These are phyloP conservation scores for Anseranas semipalmata DNA, from an alignment of 2,113 vertebrate genomes.

Conservation along the genomic window DNA sequence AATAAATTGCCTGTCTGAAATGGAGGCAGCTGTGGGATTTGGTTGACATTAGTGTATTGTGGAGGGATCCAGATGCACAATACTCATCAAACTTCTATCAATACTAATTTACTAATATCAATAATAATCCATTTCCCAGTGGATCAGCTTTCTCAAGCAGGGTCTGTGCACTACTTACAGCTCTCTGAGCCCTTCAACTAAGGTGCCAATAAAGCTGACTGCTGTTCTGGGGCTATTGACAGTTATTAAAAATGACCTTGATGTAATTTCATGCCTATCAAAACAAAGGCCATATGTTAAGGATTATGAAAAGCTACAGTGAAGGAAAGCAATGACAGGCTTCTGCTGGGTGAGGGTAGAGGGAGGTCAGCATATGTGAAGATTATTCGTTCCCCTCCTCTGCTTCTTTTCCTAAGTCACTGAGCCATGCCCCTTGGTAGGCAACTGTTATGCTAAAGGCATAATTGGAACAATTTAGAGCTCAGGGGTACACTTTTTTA, in stretches of 20 bases:
- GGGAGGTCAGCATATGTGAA: neutral
- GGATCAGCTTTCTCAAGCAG: slow-evolving; percentile 81
- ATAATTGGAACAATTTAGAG: slow-evolving; percentile 68
- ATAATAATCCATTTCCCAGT: slow-evolving; percentile 89
- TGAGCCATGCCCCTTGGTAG: slow-evolving; percentile 23
- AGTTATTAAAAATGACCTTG: slow-evolving; percentile 98
- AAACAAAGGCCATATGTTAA: slow-evolving; percentile 85
- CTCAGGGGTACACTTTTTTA: slow-evolving; percentile 41
- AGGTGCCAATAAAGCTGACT: slow-evolving; percentile 86
- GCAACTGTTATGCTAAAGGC: slow-evolving; percentile 59
- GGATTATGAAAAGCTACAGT: slow-evolving; percentile 79
- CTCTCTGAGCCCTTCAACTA: slow-evolving; percentile 79
- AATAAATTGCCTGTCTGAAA: neutral
- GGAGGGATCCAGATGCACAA: slow-evolving; percentile 84
- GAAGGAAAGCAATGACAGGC: slow-evolving; percentile 49
- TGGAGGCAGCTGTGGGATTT: slow-evolving; percentile 15
- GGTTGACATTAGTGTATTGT: slow-evolving; percentile 74
- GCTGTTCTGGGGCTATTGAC: slow-evolving; percentile 89
- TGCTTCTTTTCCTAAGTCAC: slow-evolving; percentile 31
- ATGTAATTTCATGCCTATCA: slow-evolving; percentile 92
- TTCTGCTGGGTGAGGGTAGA: slow-evolving; percentile 13
- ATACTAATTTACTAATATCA: slow-evolving; percentile 98
- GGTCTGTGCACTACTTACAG: slow-evolving; percentile 62
- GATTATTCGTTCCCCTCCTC: slow-evolving; percentile 39
- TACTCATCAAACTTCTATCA: slow-evolving; percentile 93